Evolutionary conservation across 2,113 vertebrate genomes (phyloP).

Genomic region (Mystacornis crossleyi): DNA sequence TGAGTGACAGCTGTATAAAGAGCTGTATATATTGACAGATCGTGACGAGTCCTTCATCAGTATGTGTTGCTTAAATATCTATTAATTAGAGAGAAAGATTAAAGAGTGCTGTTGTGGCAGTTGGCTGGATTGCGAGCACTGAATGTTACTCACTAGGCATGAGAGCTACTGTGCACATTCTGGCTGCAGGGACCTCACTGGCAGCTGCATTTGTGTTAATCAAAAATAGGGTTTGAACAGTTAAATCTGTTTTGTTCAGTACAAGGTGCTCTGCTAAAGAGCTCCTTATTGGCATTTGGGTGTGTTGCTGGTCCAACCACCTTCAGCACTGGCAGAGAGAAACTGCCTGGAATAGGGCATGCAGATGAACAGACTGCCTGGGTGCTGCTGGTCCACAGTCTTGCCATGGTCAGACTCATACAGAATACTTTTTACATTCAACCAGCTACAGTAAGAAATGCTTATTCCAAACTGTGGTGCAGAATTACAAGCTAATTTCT

Average conservation of each 20-base stretch:
- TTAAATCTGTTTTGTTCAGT: neutral
- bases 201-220: neutral
- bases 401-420: neutral
- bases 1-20: neutral
- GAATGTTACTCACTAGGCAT: rapidly evolving
- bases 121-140: neutral
- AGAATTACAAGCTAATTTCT: neutral
- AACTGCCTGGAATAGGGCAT: rapidly evolving
- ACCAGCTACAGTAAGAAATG: neutral
- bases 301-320: neutral
- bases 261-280: neutral
- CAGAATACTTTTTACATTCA: neutral
- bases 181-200: neutral
- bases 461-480: neutral
- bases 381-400: rapidly evolving
- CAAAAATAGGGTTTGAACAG: neutral
- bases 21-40: neutral
- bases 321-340: neutral
- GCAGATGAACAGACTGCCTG: neutral
- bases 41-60: neutral
- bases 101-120: neutral
- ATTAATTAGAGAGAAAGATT: neutral
- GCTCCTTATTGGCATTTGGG: neutral
- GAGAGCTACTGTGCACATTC: neutral
- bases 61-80: neutral